Evolutionary conservation across 1,140 invertebrate species (phyloP).

Genomic region (Dinothrombium tinctorium): DNA sequence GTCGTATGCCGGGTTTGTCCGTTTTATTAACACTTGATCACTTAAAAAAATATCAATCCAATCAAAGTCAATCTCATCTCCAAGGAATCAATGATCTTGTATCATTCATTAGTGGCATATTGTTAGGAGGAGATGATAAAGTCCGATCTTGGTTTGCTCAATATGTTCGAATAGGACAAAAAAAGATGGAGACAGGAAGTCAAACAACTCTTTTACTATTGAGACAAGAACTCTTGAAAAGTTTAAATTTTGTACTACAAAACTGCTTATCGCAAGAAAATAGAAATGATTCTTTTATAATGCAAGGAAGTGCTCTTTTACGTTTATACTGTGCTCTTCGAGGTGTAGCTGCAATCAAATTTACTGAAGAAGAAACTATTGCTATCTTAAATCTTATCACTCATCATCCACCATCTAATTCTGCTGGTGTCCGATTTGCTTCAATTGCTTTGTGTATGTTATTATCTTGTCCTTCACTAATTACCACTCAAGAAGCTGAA

Average conservation of each 20-base stretch:
- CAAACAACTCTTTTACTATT: constrained; percentile 3
- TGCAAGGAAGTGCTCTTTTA: constrained; percentile 51
- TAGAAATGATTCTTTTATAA: constrained; percentile 20
- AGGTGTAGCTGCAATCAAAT: constrained; percentile 76
- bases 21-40: constrained; percentile 43
- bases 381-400: constrained; percentile 60
- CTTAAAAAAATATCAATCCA: neutral
- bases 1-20: constrained; percentile 62
- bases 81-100: constrained; percentile 28
- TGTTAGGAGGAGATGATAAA: constrained; percentile 68
- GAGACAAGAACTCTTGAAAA: constrained; percentile 1
- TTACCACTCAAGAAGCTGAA: constrained; percentile 51
- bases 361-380: constrained; percentile 74
- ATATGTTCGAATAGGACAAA: constrained; percentile 71
- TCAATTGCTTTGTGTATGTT: constrained; percentile 81
- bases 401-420: constrained; percentile 60
- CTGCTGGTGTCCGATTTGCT: constrained; percentile 73
- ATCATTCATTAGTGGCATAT: constrained; percentile 66
- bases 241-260: constrained; percentile 1
- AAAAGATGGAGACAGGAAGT: constrained; percentile 24
- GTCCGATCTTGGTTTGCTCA: constrained; percentile 73
- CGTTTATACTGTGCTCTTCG: constrained; percentile 71
- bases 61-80: neutral
- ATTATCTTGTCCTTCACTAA: constrained; percentile 69
- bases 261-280: neutral